Evolutionary conservation across 2,888 invertebrate species (phyloP), one percentile per base, ranked within the genome.

Genomic region (Acronicta leporina): DNA sequence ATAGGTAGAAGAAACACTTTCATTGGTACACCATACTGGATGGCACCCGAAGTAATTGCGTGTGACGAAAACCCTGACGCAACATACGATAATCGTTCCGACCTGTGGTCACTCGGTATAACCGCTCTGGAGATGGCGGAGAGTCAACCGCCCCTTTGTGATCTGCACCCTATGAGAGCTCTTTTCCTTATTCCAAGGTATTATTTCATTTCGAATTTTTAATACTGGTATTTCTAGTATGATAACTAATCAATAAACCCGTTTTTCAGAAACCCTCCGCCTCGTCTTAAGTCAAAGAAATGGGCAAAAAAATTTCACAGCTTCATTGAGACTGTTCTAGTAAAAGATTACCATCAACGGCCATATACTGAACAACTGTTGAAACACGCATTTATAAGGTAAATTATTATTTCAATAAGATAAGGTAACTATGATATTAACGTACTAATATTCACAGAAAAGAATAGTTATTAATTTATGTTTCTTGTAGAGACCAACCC

Each of bases 91-190:
- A 99, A 99, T 95, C 97, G 98, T 83, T 98, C 97, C 81, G 98
- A 98, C 92, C 95, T 98, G 67, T 98, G 98, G 98, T 98, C 97
- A 48, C 95, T 98, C 75, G 98, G 99, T 84, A 99, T 99, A 86
- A 99, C 99, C 61, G 99, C 99, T 52, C 96, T 99, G 72, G 99
- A 99, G 96, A 99, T 99, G 99, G 99, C 99, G 61, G 99, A 99
- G 95, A 99, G 99, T 83, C 99, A 99, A 94, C 99, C 99, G 69
- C 99, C 99, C 41, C 96, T 99, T 63, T 99, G 99, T 95, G 99
- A 99, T 95, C 96, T 99, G 91, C 99, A 99, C 95, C 99, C 99
- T 25, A 99, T 99, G 99, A 96, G 99, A 89, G 99, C 99, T 75
- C 96, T 99, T 77, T 99, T 99, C 94, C 96, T 99, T 83, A 99